Evolutionary conservation across 2,113 vertebrate genomes (phyloP).

Genomic region (Daphoenositta chrysoptera): DNA sequence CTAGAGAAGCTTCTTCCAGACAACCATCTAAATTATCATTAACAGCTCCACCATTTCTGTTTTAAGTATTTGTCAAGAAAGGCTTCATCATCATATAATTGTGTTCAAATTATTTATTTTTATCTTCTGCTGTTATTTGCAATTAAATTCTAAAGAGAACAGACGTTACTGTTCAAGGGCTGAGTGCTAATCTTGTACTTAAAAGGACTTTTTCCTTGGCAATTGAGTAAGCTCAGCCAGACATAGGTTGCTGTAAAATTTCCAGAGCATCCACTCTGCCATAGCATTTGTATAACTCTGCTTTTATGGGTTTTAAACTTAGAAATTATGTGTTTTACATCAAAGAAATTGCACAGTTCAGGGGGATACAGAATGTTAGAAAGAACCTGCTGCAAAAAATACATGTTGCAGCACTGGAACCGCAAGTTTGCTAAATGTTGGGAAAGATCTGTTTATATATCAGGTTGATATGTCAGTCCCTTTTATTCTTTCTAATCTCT

Average conservation of each 20-base stretch:
- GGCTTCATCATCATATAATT: slow-evolving; percentile 7
- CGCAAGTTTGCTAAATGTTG: not conserved
- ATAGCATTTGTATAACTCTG: not conserved
- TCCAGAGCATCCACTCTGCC: not conserved
- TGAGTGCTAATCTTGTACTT: slow-evolving; percentile 17
- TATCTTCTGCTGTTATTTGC: slow-evolving; percentile 20
- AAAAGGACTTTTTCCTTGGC: not conserved
- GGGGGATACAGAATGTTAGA: not conserved
- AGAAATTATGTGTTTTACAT: not conserved
- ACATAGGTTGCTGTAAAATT: not conserved
- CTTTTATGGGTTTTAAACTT: not conserved
- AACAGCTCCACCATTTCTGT: not conserved
- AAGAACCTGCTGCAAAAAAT: not conserved
- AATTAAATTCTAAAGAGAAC: slow-evolving; percentile 25
- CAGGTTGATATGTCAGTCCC: not conserved
- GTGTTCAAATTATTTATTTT: slow-evolving; percentile 42
- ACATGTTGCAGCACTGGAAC: not conserved
- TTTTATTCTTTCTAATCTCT: not conserved
- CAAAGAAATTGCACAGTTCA: not conserved
- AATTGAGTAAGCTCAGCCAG: not conserved
- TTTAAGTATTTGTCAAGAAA: slow-evolving; percentile 27
- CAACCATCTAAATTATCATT: slow-evolving; percentile 25
- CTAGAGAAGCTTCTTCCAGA: not conserved
- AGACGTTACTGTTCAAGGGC: not conserved
- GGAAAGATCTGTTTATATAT: not conserved